These are phyloP conservation scores for Harpalus rubripes DNA, from an alignment of 2,888 invertebrate species.

Conservation along the genomic window DNA sequence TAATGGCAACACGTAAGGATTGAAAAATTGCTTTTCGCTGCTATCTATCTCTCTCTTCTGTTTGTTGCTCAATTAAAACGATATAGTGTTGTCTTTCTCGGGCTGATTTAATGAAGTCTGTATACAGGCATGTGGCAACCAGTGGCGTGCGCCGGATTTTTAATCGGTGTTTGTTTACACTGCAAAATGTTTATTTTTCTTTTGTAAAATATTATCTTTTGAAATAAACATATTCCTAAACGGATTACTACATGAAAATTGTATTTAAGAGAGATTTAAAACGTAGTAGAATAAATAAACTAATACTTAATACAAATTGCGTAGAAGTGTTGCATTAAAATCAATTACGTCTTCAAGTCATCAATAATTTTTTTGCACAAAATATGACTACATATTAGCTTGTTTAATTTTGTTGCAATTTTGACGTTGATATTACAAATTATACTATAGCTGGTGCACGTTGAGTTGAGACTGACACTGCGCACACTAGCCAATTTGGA, in stretches of 20 bases:
- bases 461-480: no score
- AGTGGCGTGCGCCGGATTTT: constrained; percentile 42
- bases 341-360: no score
- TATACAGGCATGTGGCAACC: constrained; percentile 60
- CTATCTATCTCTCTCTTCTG: constrained; percentile 47
- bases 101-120: constrained; percentile 64
- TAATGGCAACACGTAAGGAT: constrained; percentile 50
- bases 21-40: constrained; percentile 61
- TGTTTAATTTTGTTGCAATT: no score
- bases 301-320: no score
- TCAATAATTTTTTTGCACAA: no score
- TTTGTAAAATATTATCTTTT: background rate
- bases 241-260: background rate
- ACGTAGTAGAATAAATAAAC: no score
- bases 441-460: no score
- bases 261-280: no score
- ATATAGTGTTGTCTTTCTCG: constrained; percentile 61
- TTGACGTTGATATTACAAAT: no score
- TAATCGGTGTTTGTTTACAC: background rate
- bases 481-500: no score
- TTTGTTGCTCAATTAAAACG: constrained; percentile 65
- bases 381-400: no score
- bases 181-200: background rate
- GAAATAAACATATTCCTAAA: background rate
- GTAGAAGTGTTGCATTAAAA: no score